Base-by-base conservation (phyloP, 2,113 vertebrate species). In the Triplophysa siluroides region DNA sequence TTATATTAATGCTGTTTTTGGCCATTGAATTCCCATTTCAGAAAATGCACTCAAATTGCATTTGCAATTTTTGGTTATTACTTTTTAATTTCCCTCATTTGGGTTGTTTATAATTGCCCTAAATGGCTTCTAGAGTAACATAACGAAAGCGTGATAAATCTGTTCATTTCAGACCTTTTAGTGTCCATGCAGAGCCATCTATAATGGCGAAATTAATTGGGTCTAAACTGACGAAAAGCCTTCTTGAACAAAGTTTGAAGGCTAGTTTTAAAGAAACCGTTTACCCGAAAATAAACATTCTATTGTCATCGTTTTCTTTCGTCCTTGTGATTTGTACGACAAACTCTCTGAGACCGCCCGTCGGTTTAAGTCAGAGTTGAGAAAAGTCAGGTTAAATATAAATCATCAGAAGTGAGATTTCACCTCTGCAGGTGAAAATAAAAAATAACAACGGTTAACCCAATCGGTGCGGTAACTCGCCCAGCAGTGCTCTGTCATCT, bases 41-140 rank as follows among this genome's bases (percentile, higher is more conserved):
- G 29, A 61, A 78, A 71, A 65, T 24, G 12, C 67, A 19, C 58
- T 79, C 68, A 23, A 58, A 23, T 64, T 38, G 19, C 19, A 81
- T 70, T 81, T 78, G 69, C 69, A 78, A 78, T 81, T 71, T 78
- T 74, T 73, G 61, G 50, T 69, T 67, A 47, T 63, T 50, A 83
- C 68, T 69, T 58, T 70, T 24, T 81, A 83, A 81, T 83, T 70
- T 29, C 33, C 54, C 50, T 67, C 16, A 62, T 83, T 80, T 83
- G 29, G 47, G 52, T 78, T 75, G 18, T 77, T 61, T 18, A 56
- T 64, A 56, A 75, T 66, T 79, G 56, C 69, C 60, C 45, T 61
- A 81, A 83, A 45, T 76, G 76, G 43, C 47, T 79, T 78, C 4
- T 54, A 78, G 38, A 68, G 61, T 10, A 73, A 76, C 45, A 43